These are phyloP conservation scores for Drosophila micromelanica DNA, from an alignment of 1,140 invertebrate species.

Conservation along the genomic window DNA sequence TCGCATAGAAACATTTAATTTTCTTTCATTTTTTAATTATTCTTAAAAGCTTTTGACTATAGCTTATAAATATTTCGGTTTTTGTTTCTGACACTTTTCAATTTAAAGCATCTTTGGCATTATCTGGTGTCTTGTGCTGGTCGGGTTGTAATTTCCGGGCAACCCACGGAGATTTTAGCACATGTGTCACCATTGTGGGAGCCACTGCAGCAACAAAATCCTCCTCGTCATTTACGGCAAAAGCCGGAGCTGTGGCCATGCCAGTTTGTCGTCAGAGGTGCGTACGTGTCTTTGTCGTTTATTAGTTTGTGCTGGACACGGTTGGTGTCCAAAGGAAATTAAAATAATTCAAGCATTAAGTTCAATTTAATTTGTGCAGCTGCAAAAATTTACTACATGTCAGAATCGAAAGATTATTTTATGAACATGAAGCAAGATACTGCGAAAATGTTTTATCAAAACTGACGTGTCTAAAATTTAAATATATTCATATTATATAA, in stretches of 20 bases:
- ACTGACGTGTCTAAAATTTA: not conserved
- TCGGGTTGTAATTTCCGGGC: slow-evolving; percentile 37
- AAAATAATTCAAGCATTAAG: slow-evolving; percentile 74
- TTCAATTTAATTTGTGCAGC: slow-evolving; percentile 64
- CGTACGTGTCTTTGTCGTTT: slow-evolving; percentile 32
- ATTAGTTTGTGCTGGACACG: slow-evolving; percentile 57
- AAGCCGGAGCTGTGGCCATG: slow-evolving; percentile 3
- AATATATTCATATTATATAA: not conserved
- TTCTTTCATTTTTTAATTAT: too few relatives aligned
- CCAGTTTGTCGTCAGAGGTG: slow-evolving; percentile 33
- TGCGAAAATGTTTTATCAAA: not conserved
- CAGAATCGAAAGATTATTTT: slow-evolving; percentile 9
- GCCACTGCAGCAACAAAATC: slow-evolving; percentile 10
- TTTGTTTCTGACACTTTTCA: not conserved
- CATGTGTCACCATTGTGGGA: slow-evolving; percentile 47
- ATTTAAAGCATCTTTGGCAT: not conserved
- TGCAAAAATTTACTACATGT: slow-evolving; percentile 9
- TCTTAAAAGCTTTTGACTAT: too few relatives aligned
- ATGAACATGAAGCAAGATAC: not conserved
- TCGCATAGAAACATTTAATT: too few relatives aligned
- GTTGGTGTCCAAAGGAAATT: slow-evolving; percentile 67
- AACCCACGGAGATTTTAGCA: slow-evolving; percentile 33
- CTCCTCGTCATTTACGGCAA: not conserved
- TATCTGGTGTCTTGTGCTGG: not conserved
- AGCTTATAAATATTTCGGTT: too few relatives aligned